Base-by-base conservation (phyloP, 2,113 vertebrate species). In the Podilymbus podiceps region DNA sequence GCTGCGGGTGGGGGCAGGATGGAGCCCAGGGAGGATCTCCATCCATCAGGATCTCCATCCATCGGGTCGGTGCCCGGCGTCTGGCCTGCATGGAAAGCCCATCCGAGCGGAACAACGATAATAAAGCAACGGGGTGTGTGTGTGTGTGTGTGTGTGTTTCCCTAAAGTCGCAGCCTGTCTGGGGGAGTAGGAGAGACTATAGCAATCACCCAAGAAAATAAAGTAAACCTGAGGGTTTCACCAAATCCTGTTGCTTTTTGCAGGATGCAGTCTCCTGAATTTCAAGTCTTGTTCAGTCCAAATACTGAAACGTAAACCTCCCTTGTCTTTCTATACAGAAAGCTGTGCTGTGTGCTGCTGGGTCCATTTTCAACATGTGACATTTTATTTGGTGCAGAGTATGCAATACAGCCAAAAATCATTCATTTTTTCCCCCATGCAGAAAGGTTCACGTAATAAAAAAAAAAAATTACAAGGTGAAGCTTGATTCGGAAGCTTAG, bases 271-370 rank as follows among this genome's bases (percentile, higher is more conserved):
- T 47, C 88, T 42, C 78, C 58, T 42, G 77, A 84, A 7, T 38
- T 73, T 82, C 58, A 31, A 44, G 47, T n/a, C 30, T 53, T 62
- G 68, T 17, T 76, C 67, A 55, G 67, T 93, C 76, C 60, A 11
- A 63, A n/a, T 4, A 53, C 68, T 19, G 50, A 60, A n/a, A 25
- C 49, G 30, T 2, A 6, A 30, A 8, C 0, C 0, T 9, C 35
- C 62, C 79, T 52, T 15, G 42, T 18, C 20, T 22, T 17, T 9
- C 83, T 24, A 2, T 3, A 3, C 59, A 71, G 42, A 31, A 6
- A n/a, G 16, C 68, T 35, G 31, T 35, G 58, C 80, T 53, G 8
- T 28, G n/a, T 23, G 30, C 68, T 80, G 6, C 28, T 4, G 2
- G 81, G 49, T 71, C 90, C 46, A 3, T 42, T 44, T 23, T 15